These are phyloP conservation scores for Cremastobaeus sp. DNA, from an alignment of 2,888 invertebrate genomes.

Conservation along the genomic window DNA sequence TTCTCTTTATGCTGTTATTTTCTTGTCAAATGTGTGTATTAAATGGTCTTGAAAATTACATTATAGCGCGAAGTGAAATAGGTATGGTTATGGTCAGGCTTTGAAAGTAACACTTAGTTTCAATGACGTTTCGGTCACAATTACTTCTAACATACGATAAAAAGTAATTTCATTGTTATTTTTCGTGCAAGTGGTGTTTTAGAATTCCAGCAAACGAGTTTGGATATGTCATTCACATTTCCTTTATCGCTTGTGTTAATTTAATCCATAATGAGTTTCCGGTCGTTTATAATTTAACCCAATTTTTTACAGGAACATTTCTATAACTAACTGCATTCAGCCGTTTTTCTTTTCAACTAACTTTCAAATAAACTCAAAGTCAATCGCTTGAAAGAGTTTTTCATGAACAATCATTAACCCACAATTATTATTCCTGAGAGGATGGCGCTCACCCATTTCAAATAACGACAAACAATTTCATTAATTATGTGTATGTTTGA, in stretches of 20 bases:
- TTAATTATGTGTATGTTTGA: too few species aligned
- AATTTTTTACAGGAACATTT: too few species aligned
- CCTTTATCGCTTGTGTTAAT: background rate
- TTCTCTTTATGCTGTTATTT: slow-evolving; percentile 22
- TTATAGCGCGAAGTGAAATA: slow-evolving; percentile 56
- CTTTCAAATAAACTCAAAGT: too few species aligned
- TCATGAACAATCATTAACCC: too few species aligned
- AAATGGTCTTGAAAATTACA: slow-evolving; percentile 56
- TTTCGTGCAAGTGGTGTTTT: slow-evolving; percentile 19
- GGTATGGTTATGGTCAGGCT: slow-evolving; percentile 56
- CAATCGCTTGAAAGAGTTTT: too few species aligned
- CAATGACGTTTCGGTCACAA: slow-evolving; percentile 52
- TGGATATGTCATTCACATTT: slow-evolving; percentile 21
- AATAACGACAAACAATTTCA: too few species aligned
- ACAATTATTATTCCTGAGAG: too few species aligned
- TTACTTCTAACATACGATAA: slow-evolving; percentile 54
- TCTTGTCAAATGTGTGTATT: slow-evolving; percentile 41
- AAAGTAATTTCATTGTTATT: slow-evolving; percentile 52
- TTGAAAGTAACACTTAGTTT: slow-evolving; percentile 54
- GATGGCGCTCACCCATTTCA: too few species aligned
- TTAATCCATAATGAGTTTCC: too few species aligned
- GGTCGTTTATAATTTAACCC: too few species aligned
- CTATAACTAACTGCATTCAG: too few species aligned
- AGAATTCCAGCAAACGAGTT: slow-evolving; percentile 9
- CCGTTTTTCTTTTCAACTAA: too few species aligned